Evolutionary conservation across 2,888 invertebrate genomes (phyloP).

Genomic region (Drosophila neutralis): DNA sequence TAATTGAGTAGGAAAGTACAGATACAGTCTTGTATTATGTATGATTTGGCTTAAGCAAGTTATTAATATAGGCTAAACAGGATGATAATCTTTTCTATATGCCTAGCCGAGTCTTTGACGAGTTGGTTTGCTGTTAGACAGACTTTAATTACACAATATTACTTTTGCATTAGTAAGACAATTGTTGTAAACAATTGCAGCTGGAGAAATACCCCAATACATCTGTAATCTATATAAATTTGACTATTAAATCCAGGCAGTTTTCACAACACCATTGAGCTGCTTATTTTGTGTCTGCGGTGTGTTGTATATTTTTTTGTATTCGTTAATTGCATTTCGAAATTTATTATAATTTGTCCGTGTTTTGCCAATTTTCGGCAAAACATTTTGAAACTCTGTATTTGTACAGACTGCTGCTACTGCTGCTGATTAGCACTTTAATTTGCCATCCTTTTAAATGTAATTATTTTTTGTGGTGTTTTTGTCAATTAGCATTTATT

Average conservation of each 20-base stretch:
- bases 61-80: neutral
- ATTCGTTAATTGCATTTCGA: slow-evolving; percentile 29
- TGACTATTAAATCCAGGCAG: neutral
- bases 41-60: too few species aligned
- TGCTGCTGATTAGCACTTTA: slow-evolving; percentile 13
- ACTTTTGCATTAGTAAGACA: neutral
- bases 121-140: neutral
- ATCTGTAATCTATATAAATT: too few species aligned
- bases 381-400: slow-evolving; percentile 25
- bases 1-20: neutral
- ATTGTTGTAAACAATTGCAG: neutral
- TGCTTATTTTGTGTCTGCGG: slow-evolving; percentile 46
- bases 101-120: neutral
- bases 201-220: neutral
- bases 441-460: slow-evolving; percentile 35
- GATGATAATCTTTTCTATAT: neutral
- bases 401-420: slow-evolving; percentile 3
- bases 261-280: slow-evolving; percentile 33
- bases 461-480: slow-evolving; percentile 12
- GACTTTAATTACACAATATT: neutral
- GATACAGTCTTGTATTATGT: neutral
- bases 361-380: slow-evolving; percentile 22
- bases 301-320: slow-evolving; percentile 24
- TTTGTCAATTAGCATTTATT: slow-evolving; percentile 54
- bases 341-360: slow-evolving; percentile 47